Evolutionary conservation across 2,797 vertebrate genomes (phyloP).

Genomic region (Lepidocolaptes lacrymiger): DNA sequence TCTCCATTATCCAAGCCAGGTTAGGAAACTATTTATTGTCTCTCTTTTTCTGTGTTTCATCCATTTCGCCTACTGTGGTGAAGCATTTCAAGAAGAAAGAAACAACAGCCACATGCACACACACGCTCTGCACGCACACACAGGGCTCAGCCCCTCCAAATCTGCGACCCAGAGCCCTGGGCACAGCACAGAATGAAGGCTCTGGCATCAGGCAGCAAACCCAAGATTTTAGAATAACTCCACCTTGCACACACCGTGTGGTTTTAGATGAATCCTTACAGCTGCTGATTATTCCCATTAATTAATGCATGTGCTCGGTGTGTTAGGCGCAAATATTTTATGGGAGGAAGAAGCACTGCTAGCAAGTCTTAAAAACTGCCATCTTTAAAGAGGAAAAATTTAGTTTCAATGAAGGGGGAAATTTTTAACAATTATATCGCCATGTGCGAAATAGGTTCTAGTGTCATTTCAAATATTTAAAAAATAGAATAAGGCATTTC

Average conservation of each 20-base stretch:
- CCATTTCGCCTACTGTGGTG: slow-evolving; percentile 60
- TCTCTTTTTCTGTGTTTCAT: slow-evolving; percentile 61
- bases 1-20: slow-evolving; percentile 74
- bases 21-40: slow-evolving; percentile 75
- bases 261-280: background rate
- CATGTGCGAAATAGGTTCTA: background rate
- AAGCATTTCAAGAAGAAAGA: slow-evolving; percentile 54
- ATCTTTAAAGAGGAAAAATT: background rate
- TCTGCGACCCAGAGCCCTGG: background rate
- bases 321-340: background rate
- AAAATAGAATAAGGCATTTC: background rate
- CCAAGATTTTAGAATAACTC: background rate
- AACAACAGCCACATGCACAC: slow-evolving; percentile 5
- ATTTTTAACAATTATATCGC: background rate
- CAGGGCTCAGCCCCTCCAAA: background rate
- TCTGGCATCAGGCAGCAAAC: background rate
- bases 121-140: slow-evolving; percentile 40
- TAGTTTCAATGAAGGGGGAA: background rate
- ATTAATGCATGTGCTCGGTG: accelerated
- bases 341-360: background rate
- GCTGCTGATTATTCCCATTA: background rate
- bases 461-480: background rate
- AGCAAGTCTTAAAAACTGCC: background rate
- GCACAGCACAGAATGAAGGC: background rate
- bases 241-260: accelerated